Evolutionary conservation across 2,113 vertebrate genomes (phyloP), one percentile per base, ranked within the genome.

Genomic region (Apus apus): DNA sequence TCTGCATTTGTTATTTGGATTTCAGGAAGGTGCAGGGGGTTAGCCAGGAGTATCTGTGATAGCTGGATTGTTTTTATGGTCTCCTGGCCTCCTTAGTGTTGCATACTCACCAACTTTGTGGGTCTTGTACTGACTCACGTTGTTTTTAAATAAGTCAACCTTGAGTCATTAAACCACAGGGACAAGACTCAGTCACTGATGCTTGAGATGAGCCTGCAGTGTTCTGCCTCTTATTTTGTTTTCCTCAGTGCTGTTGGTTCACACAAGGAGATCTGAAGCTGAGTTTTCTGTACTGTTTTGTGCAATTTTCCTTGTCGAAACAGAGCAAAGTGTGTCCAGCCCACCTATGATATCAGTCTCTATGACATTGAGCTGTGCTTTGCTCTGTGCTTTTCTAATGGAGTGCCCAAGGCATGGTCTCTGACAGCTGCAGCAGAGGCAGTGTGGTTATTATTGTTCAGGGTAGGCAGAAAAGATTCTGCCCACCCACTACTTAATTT

Each of bases 401-500:
- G 23, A 40, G 66, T 56, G 61, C 66, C 50, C 51, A 57, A 46
- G 66, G 61, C 46, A 40, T 43, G 30, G 72, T n/a, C 13, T 36
- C 81, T 79, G 76, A 48, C 65, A 78, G 76, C 36, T 58, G 81
- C 48, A n/a, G 48, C 54, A 73, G 71, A 21, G 82, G 48, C 43
- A 73, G 51, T 0, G 2, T 50, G 22, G 66, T 86, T 86, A 9
- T 74, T 65, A 57, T 56, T 38, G 38, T 38, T 78, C 51, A 79
- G 34, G 32, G 51, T 61, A 89, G 61, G 51, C 18, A 66, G 85
- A 70, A 78, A 60, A 74, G 71, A 82, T 50, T 89, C 56, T 68
- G 71, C 50, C 66, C 71, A 65, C 50, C 56, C 54, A 20, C 74
- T 70, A 22, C 70, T 85, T 68, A 46, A 90, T 92, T 87, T 90